Conservation (phyloP, 2,797 vertebrate species). For the Eremophila alpestris region DNA sequence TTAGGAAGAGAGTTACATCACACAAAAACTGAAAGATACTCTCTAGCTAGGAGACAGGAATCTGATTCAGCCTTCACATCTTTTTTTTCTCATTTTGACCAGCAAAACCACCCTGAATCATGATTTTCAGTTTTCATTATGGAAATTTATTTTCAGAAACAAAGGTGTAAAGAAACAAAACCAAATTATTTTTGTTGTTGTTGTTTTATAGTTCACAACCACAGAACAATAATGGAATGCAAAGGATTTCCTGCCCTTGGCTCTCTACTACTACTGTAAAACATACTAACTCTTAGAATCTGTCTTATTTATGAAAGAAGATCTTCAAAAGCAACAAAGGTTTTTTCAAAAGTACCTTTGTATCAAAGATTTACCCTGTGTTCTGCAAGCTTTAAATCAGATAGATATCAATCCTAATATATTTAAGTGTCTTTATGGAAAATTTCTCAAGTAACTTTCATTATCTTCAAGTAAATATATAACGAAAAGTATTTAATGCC, state of each 20-base stretch:
- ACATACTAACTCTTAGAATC: not conserved
- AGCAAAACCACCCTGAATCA: not conserved
- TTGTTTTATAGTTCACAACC: not conserved
- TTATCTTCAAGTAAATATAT: not conserved
- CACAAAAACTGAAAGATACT: not conserved
- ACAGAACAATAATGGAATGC: not conserved
- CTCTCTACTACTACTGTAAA: not conserved
- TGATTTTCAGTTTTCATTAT: not conserved
- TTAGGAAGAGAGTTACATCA: not conserved
- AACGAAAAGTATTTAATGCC: not conserved
- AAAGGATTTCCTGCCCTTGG: not conserved
- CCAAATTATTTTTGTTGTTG: not conserved
- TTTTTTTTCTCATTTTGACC: not conserved
- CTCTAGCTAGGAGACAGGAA: not conserved
- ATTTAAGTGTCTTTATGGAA: not conserved
- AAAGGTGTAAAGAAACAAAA: fast-evolving
- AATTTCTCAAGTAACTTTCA: not conserved
- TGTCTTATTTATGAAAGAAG: not conserved
- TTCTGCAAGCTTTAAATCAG: not conserved
- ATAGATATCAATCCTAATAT: not conserved
- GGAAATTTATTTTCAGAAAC: not conserved
- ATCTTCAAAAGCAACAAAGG: not conserved
- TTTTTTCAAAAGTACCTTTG: not conserved
- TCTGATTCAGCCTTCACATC: not conserved
- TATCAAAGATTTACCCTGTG: not conserved